A percentile compares a stretch with the other conserved stretches of the same genome.
Conservation (phyloP, 1,140 invertebrate genomes). For the Diploscapter pachys region DNA sequence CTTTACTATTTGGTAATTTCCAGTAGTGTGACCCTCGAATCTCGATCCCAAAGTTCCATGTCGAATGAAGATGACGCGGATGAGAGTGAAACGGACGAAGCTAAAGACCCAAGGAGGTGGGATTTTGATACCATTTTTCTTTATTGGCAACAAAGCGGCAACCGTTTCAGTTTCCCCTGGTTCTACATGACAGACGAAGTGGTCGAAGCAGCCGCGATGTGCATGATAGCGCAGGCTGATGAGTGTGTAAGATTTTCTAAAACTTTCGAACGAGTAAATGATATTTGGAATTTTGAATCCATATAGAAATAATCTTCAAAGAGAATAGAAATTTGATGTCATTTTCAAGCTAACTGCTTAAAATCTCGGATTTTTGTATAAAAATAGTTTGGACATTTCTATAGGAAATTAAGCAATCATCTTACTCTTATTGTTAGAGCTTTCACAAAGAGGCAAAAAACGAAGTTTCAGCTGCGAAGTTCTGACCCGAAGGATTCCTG, state of each 20-base stretch:
- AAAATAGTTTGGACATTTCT: no score
- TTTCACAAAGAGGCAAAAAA: not conserved
- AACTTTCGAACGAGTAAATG: not conserved
- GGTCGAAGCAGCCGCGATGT: constrained; percentile 89
- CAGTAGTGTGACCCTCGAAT: constrained; percentile 43
- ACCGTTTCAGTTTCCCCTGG: constrained; percentile 70
- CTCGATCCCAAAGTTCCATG: constrained; percentile 30
- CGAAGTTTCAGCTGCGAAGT: constrained; percentile 14
- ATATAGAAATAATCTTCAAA: no score
- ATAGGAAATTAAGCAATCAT: constrained; percentile 1
- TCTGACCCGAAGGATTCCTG: constrained; percentile 3
- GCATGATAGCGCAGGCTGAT: constrained; percentile 83
- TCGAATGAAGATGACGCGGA: constrained; percentile 41
- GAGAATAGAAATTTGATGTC: no score
- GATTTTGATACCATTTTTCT: not conserved
- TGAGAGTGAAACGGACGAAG: constrained; percentile 35
- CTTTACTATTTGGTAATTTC: constrained; percentile 34
- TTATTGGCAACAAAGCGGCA: not conserved
- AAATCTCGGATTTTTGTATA: no score
- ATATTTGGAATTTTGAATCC: no score
- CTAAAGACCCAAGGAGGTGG: constrained; percentile 48
- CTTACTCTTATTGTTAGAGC: not conserved
- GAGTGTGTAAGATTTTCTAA: constrained; percentile 69
- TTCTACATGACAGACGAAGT: constrained; percentile 78
- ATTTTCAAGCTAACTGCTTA: no score